Base-by-base conservation (phyloP, 1,140 invertebrate genomes). In the Himalopsyche phryganea region DNA sequence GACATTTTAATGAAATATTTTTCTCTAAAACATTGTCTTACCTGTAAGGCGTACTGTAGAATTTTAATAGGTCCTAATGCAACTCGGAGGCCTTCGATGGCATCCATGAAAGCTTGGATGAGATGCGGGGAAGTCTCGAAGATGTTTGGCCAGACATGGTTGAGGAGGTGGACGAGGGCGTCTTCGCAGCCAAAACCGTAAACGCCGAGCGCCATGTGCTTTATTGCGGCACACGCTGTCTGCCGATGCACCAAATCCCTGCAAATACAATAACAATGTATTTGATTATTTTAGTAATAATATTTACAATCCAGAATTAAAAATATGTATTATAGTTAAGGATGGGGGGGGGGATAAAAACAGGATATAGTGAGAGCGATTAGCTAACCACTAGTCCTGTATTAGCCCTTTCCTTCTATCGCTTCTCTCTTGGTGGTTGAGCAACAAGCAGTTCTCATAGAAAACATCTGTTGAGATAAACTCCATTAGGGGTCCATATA, bases 81-180 rank as follows among this genome's bases (percentile, higher is more conserved):
- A 2, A 99, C 95, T 38, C 96, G 76, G 70, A 99, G 85, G 7
- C 96, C 97, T 76, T 99, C 98, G 5, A 99, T 92, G 6, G 96
- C 89, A 67, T 98, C 96, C 93, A 99, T 98, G 74, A 99, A 99
- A 5, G 97, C 96, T 79, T 99, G 97, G 6, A 99, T 96, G 52
- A 99, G 85, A 86, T 99, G 98, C 5, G 98, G 97, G 0, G 96
- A 98, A 0, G 96, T 99, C 80, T 99, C 98, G 71, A 99, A 98
- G 58, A 99, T 96, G 75, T 99, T 99, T 10, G 98, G 98, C 98
- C 98, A 99, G 0, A 99, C 96, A 69, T 98, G 96, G 77, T 99
- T 99, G 41, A 99, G 78, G 9, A 99, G 79, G 81, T 99, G 98
- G 38, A 94, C 86, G 0, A 99, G 78, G 0, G 97, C 96, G 77